A percentile compares a stretch with the other conserved stretches of the same genome.
These are phyloP conservation scores for Cantharis flavilabris DNA, from an alignment of 2,888 invertebrate genomes.

Conservation along the genomic window DNA sequence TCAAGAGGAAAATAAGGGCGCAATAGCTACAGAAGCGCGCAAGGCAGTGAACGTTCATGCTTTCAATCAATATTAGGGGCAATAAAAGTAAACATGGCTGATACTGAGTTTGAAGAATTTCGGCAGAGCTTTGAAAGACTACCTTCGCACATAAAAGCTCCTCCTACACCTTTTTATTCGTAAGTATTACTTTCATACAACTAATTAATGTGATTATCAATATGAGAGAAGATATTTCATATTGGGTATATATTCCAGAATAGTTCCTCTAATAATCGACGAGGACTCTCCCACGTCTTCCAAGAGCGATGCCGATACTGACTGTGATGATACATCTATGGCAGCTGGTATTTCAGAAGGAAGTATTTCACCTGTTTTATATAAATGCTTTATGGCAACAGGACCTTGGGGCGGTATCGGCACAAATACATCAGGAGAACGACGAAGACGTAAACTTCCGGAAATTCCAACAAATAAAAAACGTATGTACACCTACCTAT, in stretches of 20 bases:
- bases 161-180: slow-evolving; percentile 87
- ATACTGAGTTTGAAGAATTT: slow-evolving; percentile 93
- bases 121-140: slow-evolving; percentile 82
- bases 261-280: slow-evolving; percentile 83
- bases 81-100: slow-evolving; percentile 75
- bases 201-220: slow-evolving; percentile 14
- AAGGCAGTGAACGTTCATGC: background rate
- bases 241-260: slow-evolving; percentile 57
- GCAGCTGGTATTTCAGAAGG: slow-evolving; percentile 26
- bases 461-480: slow-evolving; percentile 90
- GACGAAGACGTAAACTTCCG: slow-evolving; percentile 81
- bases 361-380: slow-evolving; percentile 12
- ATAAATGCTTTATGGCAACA: slow-evolving; percentile 29
- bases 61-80: slow-evolving; percentile 32
- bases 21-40: slow-evolving; percentile 26
- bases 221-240: background rate
- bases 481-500: slow-evolving; percentile 62
- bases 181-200: slow-evolving; percentile 63
- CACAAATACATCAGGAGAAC: slow-evolving; percentile 53
- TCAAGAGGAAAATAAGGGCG: slow-evolving; percentile 18
- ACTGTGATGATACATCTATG: slow-evolving; percentile 48
- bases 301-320: slow-evolving; percentile 69
- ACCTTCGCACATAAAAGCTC: slow-evolving; percentile 77
- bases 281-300: slow-evolving; percentile 81
- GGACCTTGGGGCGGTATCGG: slow-evolving; percentile 41